Evolutionary conservation across 2,888 invertebrate species (phyloP), one percentile per base, ranked within the genome.

Genomic region (Nezara viridula): DNA sequence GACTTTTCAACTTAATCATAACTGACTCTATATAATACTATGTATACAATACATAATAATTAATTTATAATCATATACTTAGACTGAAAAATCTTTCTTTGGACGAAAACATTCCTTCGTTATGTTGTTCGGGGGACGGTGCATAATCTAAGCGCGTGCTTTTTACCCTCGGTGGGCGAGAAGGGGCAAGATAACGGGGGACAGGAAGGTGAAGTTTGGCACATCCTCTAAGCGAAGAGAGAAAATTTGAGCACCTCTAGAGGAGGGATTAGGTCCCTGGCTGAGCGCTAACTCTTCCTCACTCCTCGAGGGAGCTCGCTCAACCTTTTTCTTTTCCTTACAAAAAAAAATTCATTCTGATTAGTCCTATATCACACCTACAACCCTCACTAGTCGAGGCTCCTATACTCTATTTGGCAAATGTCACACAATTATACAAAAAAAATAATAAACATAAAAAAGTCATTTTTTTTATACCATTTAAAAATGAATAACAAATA

Each of bases 121-220:
- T 88, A 49, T 88, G 86, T 89, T 89, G 86, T 89, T 89, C 40
- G 47, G 89, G 90, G 90, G 90, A 90, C 90, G 90, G 90, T 90
- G 90, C 90, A 89, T 66, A 86, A 81, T 90, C 86, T 86, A 90
- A 90, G 90, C 90, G 86, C 86, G 90, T 90, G 90, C 90, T 88
- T 88, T 47, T 88, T 60, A 60, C 81, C 81, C 81, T 81, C 44
- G 40, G 81, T 81, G 81, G 81, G 81, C 44, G 81, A 81, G 44
- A 81, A 44, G 81, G 81, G 81, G 50, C 32, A 85, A 37, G 49
- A 85, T 77, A 85, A 81, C 21, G 24, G 52, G 81, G n/a, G 37
- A 27, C 49, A 52, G 88, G 77, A 52, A 81, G 55, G 81, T 81
- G 85, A 85, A 85, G 37, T 88, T 88, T 88, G 88, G 88, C 88